Percentiles rank a stretch among this genome's conserved stretches.
Conservation (phyloP, 2,797 vertebrate species). For the Loriculus beryllinus region DNA sequence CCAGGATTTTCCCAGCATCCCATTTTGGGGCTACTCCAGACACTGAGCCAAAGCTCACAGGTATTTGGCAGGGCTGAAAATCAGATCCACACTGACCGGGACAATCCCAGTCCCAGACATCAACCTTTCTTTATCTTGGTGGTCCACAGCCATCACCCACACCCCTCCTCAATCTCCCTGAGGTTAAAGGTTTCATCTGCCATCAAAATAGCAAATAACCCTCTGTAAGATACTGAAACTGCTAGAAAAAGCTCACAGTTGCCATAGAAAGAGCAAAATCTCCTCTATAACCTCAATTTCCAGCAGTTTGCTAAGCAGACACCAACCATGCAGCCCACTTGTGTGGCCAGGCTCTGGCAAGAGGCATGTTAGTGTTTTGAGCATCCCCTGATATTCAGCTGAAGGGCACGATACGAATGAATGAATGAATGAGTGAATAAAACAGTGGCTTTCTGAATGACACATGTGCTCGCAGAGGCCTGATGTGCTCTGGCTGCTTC, state of each 20-base stretch:
- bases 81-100: background rate
- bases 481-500: background rate
- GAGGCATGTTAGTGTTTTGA: rapidly evolving
- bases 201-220: background rate
- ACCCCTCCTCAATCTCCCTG: background rate
- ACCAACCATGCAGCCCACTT: rapidly evolving
- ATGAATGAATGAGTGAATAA: background rate
- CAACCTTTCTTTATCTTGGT: background rate
- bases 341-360: background rate
- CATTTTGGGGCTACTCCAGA: background rate
- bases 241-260: background rate
- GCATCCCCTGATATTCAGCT: background rate
- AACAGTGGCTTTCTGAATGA: background rate
- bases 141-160: background rate
- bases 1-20: background rate
- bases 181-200: background rate
- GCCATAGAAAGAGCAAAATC: background rate
- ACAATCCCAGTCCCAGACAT: background rate
- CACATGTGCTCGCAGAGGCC: background rate
- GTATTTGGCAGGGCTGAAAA: background rate
- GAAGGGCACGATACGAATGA: background rate
- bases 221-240: background rate
- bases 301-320: background rate
- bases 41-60: background rate
- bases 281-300: background rate